Evolutionary conservation across 2,888 invertebrate genomes (phyloP), one percentile per base, ranked within the genome.

Genomic region (Zelleria hepariella): DNA sequence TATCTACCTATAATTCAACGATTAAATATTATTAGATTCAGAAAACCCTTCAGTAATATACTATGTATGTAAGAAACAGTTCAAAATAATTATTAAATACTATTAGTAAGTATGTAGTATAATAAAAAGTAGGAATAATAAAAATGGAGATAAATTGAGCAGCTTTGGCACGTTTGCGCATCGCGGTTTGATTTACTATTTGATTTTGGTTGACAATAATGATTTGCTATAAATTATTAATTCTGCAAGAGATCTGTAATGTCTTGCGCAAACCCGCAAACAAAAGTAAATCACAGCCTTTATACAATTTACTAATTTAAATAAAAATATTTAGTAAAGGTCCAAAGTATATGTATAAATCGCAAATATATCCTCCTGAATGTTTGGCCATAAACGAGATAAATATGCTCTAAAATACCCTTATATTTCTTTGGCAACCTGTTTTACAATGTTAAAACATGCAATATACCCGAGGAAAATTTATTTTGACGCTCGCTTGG

Each of bases 271-370:
- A n/a, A n/a, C n/a, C n/a, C 32, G 15, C 32, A 10, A 49, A 20
- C 18, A 72, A 82, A 86, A 85, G 71, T 74, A 82, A 85, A 77
- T 87, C 87, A 87, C 87, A 87, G 87, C 87, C 86, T 75, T 82
- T 69, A 80, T 71, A 62, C 27, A 57, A 15, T 24, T 27, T 21
- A 32, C 21, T 32, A 56, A 42, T 25, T 20, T 42, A 56, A 56
- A 15, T 42, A 42, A 42, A 42, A 42, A n/a, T n/a, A n/a, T n/a
- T n/a, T n/a, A n/a, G n/a, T n/a, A n/a, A n/a, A n/a, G n/a, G n/a
- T n/a, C n/a, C n/a, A n/a, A n/a, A n/a, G n/a, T n/a, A n/a, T n/a
- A n/a, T n/a, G n/a, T n/a, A n/a, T n/a, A n/a, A n/a, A n/a, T n/a
- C n/a, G n/a, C n/a, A n/a, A n/a, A n/a, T n/a, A n/a, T n/a, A n/a